Conservation (phyloP, 2,797 vertebrate genomes). For the Momotus momota region DNA sequence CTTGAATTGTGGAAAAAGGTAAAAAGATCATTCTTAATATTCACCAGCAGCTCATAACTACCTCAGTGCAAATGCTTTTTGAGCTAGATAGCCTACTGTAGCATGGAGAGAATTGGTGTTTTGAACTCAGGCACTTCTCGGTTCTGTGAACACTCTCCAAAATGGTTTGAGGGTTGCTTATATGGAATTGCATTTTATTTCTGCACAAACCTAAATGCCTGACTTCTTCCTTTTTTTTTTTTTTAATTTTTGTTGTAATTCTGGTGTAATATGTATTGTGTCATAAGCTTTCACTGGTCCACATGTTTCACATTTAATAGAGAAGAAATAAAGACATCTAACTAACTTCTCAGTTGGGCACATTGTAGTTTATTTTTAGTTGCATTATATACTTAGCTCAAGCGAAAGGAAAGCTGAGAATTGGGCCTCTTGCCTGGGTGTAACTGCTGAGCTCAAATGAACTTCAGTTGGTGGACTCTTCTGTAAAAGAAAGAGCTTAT, state of each 20-base stretch:
- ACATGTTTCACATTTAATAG: background rate
- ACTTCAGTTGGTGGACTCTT: background rate
- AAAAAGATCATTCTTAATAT: background rate
- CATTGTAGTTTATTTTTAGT: background rate
- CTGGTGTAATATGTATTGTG: background rate
- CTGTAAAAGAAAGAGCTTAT: background rate
- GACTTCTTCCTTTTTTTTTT: background rate
- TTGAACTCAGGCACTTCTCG: background rate
- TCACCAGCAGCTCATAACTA: background rate
- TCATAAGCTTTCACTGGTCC: background rate
- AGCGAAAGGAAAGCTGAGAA: background rate
- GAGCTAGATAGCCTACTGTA: background rate
- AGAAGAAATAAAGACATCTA: background rate
- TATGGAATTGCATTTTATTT: background rate
- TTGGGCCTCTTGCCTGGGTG: background rate
- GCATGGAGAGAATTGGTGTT: background rate
- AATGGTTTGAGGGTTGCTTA: background rate
- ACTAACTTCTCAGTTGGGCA: background rate
- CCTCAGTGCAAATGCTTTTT: background rate
- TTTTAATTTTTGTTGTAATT: background rate
- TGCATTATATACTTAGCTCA: background rate
- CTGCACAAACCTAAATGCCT: background rate
- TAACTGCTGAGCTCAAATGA: background rate
- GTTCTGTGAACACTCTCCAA: fast-evolving
- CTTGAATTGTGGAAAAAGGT: background rate